phyloP scores from a whole-genome alignment of 2,888 invertebrate genomes.

The Mellilla xanthometata region DNA sequence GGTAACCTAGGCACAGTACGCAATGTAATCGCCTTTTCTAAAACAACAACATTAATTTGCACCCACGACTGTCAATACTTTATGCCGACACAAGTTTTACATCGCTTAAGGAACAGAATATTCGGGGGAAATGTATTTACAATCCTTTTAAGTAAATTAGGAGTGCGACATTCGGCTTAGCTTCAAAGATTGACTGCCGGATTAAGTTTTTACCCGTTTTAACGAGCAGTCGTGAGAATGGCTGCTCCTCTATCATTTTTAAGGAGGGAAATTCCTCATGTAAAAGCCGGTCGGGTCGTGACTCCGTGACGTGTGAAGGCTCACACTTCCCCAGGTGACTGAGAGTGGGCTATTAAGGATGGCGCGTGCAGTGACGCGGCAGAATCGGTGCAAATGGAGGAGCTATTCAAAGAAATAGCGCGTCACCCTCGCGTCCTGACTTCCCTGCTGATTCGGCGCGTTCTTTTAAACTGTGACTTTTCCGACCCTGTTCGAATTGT shows the following conservation, averaged over 20 bases:
- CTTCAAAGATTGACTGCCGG: constrained; percentile 22
- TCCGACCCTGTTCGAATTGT: constrained; percentile 20
- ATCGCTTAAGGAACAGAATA: constrained; percentile 2
- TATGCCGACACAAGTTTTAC: constrained; percentile 1
- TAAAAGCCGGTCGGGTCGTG: constrained; percentile 59
- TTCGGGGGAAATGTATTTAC: constrained; percentile 19
- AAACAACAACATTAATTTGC: constrained; percentile 21
- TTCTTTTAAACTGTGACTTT: constrained; percentile 34
- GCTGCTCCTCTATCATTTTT: constrained; percentile 47
- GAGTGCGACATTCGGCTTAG: constrained; percentile 35
- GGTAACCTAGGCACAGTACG: constrained; percentile 15
- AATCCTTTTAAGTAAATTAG: constrained; percentile 23
- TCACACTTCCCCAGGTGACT: constrained; percentile 29
- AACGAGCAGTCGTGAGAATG: constrained; percentile 41
- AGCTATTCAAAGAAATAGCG: constrained; percentile 51
- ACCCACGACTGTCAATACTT: constrained; percentile 23
- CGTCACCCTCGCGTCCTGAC: constrained; percentile 47
- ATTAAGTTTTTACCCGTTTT: constrained; percentile 21
- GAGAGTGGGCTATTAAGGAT: constrained; percentile 47
- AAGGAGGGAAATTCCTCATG: constrained; percentile 53
- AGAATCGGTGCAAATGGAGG: constrained; percentile 56
- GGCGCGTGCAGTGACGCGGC: constrained; percentile 59
- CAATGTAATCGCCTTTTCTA: constrained; percentile 9
- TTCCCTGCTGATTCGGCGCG: constrained; percentile 35
- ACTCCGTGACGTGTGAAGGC: constrained; percentile 51